Conservation (phyloP, 2,888 invertebrate species). For the Lomographa bimaculata region DNA sequence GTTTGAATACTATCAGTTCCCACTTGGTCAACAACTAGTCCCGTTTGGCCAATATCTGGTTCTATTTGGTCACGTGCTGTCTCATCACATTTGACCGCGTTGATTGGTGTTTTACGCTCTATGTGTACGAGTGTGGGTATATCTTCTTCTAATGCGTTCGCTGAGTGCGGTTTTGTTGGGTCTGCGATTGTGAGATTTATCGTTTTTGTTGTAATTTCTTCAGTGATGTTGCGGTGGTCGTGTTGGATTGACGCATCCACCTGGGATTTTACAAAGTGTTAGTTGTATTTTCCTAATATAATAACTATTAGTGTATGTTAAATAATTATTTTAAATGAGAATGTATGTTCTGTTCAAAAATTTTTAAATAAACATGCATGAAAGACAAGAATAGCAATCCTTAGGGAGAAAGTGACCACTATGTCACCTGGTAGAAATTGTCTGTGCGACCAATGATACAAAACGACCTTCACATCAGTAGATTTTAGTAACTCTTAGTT, state of each 20-base stretch:
- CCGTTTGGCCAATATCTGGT: constrained; percentile 5
- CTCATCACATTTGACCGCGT: background rate
- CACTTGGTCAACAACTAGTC: constrained; percentile 25
- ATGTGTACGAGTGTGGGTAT: constrained; percentile 46
- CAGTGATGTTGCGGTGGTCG: constrained; percentile 51
- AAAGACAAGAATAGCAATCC: too few species aligned
- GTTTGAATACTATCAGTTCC: too few species aligned
- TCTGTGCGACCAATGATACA: too few species aligned
- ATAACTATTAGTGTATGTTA: too few species aligned
- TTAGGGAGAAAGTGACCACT: too few species aligned
- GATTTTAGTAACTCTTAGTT: too few species aligned
- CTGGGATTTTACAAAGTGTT: constrained; percentile 39
- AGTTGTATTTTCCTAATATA: too few species aligned
- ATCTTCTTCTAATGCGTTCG: constrained; percentile 38
- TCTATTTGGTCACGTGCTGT: background rate
- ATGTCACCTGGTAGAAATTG: too few species aligned
- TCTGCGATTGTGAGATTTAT: constrained; percentile 42
- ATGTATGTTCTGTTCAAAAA: too few species aligned
- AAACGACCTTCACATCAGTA: too few species aligned
- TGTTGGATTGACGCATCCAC: constrained; percentile 67
- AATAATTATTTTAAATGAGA: too few species aligned
- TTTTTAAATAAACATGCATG: too few species aligned
- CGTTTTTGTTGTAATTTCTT: constrained; percentile 44
- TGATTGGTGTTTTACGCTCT: constrained; percentile 3
- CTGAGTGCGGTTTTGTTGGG: constrained; percentile 29